Base-by-base conservation (phyloP, 2,113 vertebrate species). In the Ginglymostoma cirratum region DNA sequence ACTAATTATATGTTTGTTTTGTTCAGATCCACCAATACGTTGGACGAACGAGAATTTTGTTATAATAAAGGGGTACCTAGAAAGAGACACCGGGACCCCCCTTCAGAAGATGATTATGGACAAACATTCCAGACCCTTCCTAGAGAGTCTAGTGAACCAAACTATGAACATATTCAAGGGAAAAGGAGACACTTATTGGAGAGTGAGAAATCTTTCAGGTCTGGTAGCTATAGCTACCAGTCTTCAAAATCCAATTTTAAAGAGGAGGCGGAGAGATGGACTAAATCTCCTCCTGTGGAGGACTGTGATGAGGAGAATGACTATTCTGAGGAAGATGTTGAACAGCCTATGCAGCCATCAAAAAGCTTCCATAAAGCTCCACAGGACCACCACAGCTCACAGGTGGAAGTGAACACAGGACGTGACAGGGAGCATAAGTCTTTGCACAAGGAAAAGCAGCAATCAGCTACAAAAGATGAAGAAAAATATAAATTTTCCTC, bases 351-450 rank as follows among this genome's bases (percentile, higher is more conserved):
- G 1, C 98, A 97, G 0, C 97, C 98, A 0, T 97, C 97, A 0
- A 97, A 97, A 69, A 98, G 98, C 96, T 97, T 98, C 96, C 98
- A 97, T 96, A 97, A 97, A 4, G 0, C 96, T 83, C 97, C 97
- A 23, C 30, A 96, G 19, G 97, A 98, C 96, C 97, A 96, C 78
- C 97, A 96, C 0, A 96, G 96, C 96, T 97, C 97, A 2, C 97
- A 97, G 0, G 98, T 97, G 7, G 98, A 98, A 96, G 98, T 97
- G 92, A 98, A 96, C 3, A 55, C 96, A 86, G 97, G 97, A 83
- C 98, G 98, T 2, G 96, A 96, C 97, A 98, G 97, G 96, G 98
- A 99, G 96, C 98, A 98, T 19, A 98, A 98, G 4, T 96, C 97
- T 96, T 97, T 97, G 23, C 98, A 98, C 96, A 98, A 97, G 96